Percentiles rank a stretch among this genome's conserved stretches.
These are phyloP conservation scores for Nemotelus nigrinus DNA, from an alignment of 2,888 invertebrate genomes.

Conservation along the genomic window DNA sequence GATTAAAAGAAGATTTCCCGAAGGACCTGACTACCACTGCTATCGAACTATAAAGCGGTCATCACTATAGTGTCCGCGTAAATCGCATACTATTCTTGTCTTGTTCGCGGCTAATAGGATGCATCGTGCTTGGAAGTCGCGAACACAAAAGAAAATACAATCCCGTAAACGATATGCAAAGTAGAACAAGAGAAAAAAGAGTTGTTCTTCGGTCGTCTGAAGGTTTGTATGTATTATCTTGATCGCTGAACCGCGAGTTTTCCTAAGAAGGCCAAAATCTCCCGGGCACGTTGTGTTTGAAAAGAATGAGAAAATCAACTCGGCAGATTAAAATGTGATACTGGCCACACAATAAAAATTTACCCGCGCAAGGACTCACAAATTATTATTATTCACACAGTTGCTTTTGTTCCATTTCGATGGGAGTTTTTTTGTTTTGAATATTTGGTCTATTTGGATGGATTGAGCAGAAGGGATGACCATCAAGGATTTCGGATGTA, in stretches of 20 bases:
- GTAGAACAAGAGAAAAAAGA: background rate
- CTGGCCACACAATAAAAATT: slow-evolving; percentile 17
- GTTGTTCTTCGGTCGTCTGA: background rate
- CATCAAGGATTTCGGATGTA: too few species aligned
- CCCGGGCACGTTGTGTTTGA: too few species aligned
- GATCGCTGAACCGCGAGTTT: background rate
- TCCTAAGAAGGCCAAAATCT: background rate
- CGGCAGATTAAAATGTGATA: slow-evolving; percentile 8
- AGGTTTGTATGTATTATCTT: background rate
- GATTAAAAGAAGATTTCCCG: slow-evolving; percentile 31
- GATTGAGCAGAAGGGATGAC: too few species aligned
- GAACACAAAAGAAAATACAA: background rate
- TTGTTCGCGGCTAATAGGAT: background rate
- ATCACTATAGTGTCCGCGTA: slow-evolving; percentile 8
- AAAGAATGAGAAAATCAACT: background rate
- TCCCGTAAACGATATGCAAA: slow-evolving; percentile 23
- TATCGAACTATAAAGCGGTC: background rate
- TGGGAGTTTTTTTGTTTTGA: background rate
- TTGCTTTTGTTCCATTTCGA: background rate
- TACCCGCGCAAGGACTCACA: slow-evolving; percentile 16
- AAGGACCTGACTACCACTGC: slow-evolving; percentile 10
- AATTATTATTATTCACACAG: slow-evolving; percentile 24
- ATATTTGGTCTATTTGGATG: too few species aligned
- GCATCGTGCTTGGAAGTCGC: background rate
- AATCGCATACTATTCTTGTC: slow-evolving; percentile 5